phyloP scores from a whole-genome alignment of 2,797 vertebrate species.

The Galaxias olidus region DNA sequence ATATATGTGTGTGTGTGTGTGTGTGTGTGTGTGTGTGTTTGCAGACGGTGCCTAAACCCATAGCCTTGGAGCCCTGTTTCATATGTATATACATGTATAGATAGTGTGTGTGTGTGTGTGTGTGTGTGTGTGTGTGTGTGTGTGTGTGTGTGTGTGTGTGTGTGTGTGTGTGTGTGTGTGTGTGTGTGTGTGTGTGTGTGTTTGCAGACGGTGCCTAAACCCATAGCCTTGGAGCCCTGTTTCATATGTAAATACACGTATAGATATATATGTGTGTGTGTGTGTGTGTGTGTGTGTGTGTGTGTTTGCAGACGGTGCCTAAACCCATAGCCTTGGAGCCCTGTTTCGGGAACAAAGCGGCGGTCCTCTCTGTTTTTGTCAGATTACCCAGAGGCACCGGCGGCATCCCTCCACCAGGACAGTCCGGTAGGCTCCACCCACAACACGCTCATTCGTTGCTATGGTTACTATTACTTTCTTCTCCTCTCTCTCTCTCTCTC shows the following conservation, averaged over 20 bases:
- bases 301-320: slow-evolving; percentile 82
- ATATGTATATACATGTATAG: no score
- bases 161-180: slow-evolving; percentile 1
- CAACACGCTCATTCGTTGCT: background rate
- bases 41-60: background rate
- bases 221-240: slow-evolving; percentile 29
- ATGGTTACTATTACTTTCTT: slow-evolving; percentile 1
- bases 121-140: no score
- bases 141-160: no score
- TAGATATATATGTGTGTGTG: background rate
- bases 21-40: background rate
- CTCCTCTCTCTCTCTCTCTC: slow-evolving; percentile 12
- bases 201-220: no score
- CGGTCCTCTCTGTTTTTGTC: slow-evolving; percentile 95
- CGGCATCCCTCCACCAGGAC: slow-evolving; percentile 95
- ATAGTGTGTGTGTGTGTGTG: no score
- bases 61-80: slow-evolving; percentile 27
- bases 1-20: background rate
- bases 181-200: background rate
- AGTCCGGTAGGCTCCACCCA: slow-evolving; percentile 85
- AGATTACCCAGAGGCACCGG: slow-evolving; percentile 91
- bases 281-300: background rate
- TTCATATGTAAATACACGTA: background rate
- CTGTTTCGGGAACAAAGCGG: slow-evolving; percentile 96
- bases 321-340: slow-evolving; percentile 97